Base-by-base conservation (phyloP, 2,113 vertebrate genomes). In the Neogobius melanostomus region DNA sequence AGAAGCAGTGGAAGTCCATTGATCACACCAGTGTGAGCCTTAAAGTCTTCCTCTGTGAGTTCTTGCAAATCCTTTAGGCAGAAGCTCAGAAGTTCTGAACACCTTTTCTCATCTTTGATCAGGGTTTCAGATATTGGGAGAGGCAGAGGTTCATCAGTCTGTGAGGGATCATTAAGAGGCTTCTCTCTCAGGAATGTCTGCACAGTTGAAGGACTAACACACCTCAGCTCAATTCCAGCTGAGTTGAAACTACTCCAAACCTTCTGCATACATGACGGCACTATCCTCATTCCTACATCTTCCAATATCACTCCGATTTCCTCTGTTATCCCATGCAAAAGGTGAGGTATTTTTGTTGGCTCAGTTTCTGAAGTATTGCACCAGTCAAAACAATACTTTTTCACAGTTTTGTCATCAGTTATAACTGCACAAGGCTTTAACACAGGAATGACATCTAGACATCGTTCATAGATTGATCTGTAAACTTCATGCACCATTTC, bases 1-100 rank as follows among this genome's bases (percentile, higher is more conserved):
- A 91, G 84, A 64, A 96, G 88, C 66, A 95, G 92, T n/a, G 94
- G 94, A 54, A 96, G 81, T 1, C 89, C 89, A 63, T 92, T 51
- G 1, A 94, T 36, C 8, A 60, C 68, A 8, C 0, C 11, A 1
- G 16, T 0, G 1, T 75, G n/a, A 0, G 47, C 5, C 1, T 68
- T 0, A 0, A 51, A 56, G 0, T 28, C 0, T 0, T 0, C 4
- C 36, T 28, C 0, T 0, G 75, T 17, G 43, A 5, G 10, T 21
- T 7, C 44, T 46, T 69, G 52, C 2, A 67, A 60, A 8, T 0
- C 8, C 0, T 11, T 4, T 2, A 93, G 49, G 74, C 93, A 94
- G 70, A 81, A 88, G 0, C 10, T 8, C 71, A 95, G 73, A 50
- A 95, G 92, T 21, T 8, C 1, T 0, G 6, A 71, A 68, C 90